Evolutionary conservation across 92 coral and sea anemone species (phyloP).

Genomic region (Actinostola sp.): DNA sequence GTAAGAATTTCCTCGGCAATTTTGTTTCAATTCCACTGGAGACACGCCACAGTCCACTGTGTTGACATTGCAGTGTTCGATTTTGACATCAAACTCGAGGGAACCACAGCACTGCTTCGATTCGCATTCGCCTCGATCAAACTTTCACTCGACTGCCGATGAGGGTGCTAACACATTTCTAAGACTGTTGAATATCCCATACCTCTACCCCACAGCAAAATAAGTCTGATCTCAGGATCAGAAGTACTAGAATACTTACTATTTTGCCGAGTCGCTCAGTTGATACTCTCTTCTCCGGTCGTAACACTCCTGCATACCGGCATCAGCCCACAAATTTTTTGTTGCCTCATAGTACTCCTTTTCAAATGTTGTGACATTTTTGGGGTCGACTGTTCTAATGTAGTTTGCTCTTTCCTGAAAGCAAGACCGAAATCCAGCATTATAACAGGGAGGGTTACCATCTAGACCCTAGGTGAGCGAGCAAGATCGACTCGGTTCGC

Average conservation of each 20-base stretch:
- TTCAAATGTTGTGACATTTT: constrained; percentile 89
- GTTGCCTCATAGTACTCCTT: constrained; percentile 95
- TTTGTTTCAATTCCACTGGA: neutral
- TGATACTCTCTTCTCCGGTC: constrained; percentile 97
- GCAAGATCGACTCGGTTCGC: constrained; percentile 9
- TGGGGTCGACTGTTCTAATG: constrained; percentile 94
- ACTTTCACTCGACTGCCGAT: neutral
- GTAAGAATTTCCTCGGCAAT: neutral
- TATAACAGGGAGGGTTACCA: constrained; percentile 20
- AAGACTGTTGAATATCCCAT: too few species aligned
- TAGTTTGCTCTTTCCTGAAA: constrained; percentile 82
- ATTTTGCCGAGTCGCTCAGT: constrained; percentile 97
- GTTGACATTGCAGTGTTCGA: constrained; percentile 43
- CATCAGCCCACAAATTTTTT: constrained; percentile 88
- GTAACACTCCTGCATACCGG: constrained; percentile 95
- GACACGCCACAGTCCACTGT: constrained; percentile 7
- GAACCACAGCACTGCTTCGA: neutral
- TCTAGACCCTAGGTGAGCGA: constrained; percentile 24
- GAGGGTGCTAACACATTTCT: constrained; percentile 1
- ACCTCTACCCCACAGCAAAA: constrained; percentile 7
- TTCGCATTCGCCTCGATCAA: constrained; percentile 12
- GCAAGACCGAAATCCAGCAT: constrained; percentile 20
- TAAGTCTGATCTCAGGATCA: neutral
- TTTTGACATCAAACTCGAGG: constrained; percentile 49
- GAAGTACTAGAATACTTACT: constrained; percentile 67